phyloP scores from a whole-genome alignment of 2,113 vertebrate genomes.

The Pelecanus crispus region DNA sequence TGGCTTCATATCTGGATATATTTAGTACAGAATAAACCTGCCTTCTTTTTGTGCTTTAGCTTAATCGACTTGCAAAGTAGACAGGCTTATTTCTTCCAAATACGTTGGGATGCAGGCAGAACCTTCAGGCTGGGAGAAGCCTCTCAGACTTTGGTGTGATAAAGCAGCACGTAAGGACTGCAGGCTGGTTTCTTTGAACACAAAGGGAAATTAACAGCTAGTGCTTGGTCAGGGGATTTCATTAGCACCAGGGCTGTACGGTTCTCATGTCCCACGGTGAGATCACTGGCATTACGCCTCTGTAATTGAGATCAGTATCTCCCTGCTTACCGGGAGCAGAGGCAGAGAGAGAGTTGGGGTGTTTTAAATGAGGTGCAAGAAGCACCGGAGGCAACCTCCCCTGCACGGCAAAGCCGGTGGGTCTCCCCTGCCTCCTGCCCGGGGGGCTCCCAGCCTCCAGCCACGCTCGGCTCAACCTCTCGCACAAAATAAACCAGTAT shows the following conservation, averaged over 20 bases:
- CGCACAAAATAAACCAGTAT: not conserved
- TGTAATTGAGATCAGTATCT: constrained; percentile 14
- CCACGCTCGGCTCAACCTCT: not conserved
- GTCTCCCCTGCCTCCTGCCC: not conserved
- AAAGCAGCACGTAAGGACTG: not conserved
- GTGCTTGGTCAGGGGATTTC: not conserved
- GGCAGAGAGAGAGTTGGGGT: not conserved
- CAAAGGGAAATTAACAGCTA: not conserved
- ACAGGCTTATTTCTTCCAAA: not conserved
- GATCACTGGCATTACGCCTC: not conserved
- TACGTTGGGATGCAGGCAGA: not conserved
- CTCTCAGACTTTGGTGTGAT: not conserved
- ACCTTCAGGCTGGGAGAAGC: not conserved
- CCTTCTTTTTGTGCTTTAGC: not conserved
- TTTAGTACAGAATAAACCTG: not conserved
- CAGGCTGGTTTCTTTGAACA: not conserved
- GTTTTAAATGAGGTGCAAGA: not conserved
- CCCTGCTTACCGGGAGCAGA: not conserved
- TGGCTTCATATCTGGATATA: not conserved
- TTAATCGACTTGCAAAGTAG: not conserved
- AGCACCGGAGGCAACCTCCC: not conserved
- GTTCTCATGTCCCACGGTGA: not conserved
- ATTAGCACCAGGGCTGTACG: not conserved
- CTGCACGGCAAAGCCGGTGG: fast-evolving
- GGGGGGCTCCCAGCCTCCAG: not conserved